Percentiles rank a stretch among this genome's conserved stretches.
phyloP scores from a whole-genome alignment of 2,888 invertebrate species.

The Alloplasta piceator region DNA sequence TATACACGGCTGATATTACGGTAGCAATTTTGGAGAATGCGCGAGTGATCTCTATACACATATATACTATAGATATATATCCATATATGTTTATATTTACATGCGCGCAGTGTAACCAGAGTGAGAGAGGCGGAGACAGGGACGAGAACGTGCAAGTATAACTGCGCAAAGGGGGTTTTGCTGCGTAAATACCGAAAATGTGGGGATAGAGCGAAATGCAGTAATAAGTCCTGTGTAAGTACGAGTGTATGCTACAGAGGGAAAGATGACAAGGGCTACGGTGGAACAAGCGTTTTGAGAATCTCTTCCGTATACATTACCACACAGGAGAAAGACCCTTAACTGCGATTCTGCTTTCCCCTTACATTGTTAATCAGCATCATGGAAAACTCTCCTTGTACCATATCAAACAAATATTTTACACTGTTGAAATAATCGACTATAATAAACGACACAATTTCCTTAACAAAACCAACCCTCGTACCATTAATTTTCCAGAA shows the following conservation, averaged over 20 bases:
- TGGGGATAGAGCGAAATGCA: conserved; percentile 15
- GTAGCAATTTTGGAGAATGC: conserved; percentile 57
- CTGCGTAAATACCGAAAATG: conserved; percentile 48
- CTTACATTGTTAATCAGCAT: not conserved
- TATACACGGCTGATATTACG: conserved; percentile 67
- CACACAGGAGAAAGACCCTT: not conserved
- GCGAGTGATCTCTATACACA: conserved; percentile 18
- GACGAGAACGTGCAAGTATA: conserved; percentile 17
- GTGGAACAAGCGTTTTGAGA: conserved; percentile 1
- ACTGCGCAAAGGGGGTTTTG: conserved; percentile 33
- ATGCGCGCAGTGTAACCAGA: not conserved
- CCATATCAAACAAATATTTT: no score
- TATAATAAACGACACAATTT: no score
- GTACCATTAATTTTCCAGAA: no score
- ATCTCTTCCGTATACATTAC: conserved; percentile 3
- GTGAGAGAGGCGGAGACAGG: conserved; percentile 5
- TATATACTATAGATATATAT: conserved; percentile 6
- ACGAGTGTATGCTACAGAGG: no score
- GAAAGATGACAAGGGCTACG: conserved; percentile 1
- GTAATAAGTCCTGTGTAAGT: conserved; percentile 46
- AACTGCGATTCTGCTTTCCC: conserved; percentile 16
- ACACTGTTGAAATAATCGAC: no score
- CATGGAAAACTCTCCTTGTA: not conserved
- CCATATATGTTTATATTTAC: not conserved
- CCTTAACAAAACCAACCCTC: no score